These are phyloP conservation scores for Gadus macrocephalus DNA, from an alignment of 2,113 vertebrate species.

Conservation along the genomic window DNA sequence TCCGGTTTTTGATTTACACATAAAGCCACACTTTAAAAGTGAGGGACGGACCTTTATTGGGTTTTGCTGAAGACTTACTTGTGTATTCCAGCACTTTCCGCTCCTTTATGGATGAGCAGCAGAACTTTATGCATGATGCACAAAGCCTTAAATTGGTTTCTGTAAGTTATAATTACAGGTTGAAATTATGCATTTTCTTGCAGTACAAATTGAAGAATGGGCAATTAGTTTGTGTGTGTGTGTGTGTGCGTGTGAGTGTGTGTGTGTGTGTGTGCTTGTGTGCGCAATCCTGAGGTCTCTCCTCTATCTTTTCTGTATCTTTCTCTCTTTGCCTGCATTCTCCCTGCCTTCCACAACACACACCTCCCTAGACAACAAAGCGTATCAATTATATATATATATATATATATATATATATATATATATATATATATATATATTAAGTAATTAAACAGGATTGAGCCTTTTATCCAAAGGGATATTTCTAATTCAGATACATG, in stretches of 20 bases:
- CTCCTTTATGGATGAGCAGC: background rate
- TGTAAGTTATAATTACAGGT: slow-evolving; percentile 5
- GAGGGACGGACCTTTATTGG: slow-evolving; percentile 1
- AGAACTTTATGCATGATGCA: background rate
- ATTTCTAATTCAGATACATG: too few species aligned
- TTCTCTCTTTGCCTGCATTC: too few species aligned
- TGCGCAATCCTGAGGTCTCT: background rate
- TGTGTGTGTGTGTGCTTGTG: slow-evolving; percentile 1
- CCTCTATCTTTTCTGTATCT: too few species aligned
- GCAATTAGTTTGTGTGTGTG: background rate
- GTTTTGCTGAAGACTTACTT: slow-evolving; percentile 4
- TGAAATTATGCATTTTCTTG: slow-evolving; percentile 3
- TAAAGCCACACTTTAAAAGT: too few species aligned
- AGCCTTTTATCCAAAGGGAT: too few species aligned
- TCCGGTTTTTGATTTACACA: too few species aligned
- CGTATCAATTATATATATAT: too few species aligned
- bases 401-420: too few species aligned
- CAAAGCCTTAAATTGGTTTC: slow-evolving; percentile 1
- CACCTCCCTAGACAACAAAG: too few species aligned
- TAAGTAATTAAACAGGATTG: too few species aligned
- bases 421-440: too few species aligned
- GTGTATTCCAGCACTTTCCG: background rate
- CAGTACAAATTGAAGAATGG: slow-evolving; percentile 1
- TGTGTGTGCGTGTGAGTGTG: slow-evolving; percentile 2
- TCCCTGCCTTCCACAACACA: too few species aligned